Evolutionary conservation across 2,888 invertebrate species (phyloP).

Genomic region (Caenorhabditis japonica): DNA sequence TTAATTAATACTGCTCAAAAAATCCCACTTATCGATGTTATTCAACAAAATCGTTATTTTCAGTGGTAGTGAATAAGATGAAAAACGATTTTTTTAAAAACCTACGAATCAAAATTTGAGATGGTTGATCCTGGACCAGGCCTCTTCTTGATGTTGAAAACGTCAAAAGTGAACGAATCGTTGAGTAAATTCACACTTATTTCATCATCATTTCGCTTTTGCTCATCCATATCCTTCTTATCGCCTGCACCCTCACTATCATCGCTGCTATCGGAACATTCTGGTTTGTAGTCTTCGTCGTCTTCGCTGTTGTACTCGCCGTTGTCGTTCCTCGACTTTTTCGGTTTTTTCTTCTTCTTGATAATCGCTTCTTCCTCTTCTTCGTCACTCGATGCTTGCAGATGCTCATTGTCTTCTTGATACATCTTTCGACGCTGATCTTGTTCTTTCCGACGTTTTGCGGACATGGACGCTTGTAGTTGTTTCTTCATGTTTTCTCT

Average conservation of each 20-base stretch:
- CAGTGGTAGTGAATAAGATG: no score
- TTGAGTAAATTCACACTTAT: slow-evolving; percentile 48
- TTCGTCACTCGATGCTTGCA: slow-evolving; percentile 31
- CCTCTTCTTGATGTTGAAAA: slow-evolving; percentile 26
- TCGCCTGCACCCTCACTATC: slow-evolving; percentile 18
- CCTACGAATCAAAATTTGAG: slow-evolving; percentile 26
- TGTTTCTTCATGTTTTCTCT: slow-evolving; percentile 33
- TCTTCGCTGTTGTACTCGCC: slow-evolving; percentile 40
- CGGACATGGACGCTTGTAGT: slow-evolving; percentile 35
- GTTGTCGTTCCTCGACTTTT: slow-evolving; percentile 10
- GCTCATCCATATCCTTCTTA: not conserved
- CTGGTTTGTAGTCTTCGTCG: slow-evolving; percentile 41
- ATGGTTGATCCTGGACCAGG: slow-evolving; percentile 40
- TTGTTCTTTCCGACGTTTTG: slow-evolving; percentile 38
- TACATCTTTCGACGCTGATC: slow-evolving; percentile 52
- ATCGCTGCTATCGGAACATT: slow-evolving; percentile 6
- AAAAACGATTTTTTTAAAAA: not conserved
- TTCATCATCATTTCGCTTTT: slow-evolving; percentile 29
- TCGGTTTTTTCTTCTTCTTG: slow-evolving; percentile 25
- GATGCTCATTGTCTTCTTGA: slow-evolving; percentile 53
- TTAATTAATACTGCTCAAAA: no score
- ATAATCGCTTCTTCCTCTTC: slow-evolving; percentile 28
- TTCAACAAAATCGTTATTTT: no score
- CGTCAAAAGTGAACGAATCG: slow-evolving; percentile 46
- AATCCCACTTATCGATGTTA: no score